Base-by-base conservation (phyloP, 2,113 vertebrate species). In the Myiozetetes cayanensis region DNA sequence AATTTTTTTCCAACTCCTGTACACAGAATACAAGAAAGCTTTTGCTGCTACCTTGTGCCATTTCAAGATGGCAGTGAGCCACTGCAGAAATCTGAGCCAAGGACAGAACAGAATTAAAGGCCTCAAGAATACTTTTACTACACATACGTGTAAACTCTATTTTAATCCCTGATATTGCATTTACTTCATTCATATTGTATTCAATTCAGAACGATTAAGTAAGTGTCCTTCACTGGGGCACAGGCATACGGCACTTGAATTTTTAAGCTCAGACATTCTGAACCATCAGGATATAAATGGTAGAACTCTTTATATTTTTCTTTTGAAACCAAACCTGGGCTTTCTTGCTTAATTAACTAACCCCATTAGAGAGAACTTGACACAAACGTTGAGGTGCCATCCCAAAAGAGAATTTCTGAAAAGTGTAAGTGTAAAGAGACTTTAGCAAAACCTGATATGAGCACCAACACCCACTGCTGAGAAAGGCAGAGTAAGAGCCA, bases 41-140 rank as follows among this genome's bases (percentile, higher is more conserved):
- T 82, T 90, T 87, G 67, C 85, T 96, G 56, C 73, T 89, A 89
- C 76, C 61, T 85, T 62, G 79, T 89, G 78, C 71, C 70, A 89
- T 87, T 93, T 81, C 74, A 87, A 76, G 55, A 85, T 89, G 89
- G 93, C 87, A 95, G 28, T 37, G 67, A 90, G 89, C 81, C 89
- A 91, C 59, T 17, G 24, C 0, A 68, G 80, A 94, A 95, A 85
- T 46, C 43, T 62, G 49, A 95, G 78, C 91, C 94, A 93, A 89
- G 72, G 85, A 75, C 71, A 90, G 71, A 58, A 73, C n/a, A 65
- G 50, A 94, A 95, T 73, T 89, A 79, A 93, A 82, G 77, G 66
- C 41, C 70, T n/a, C 50, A 79, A 70, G 67, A 95, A 94, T 81
- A 96, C 53, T 91, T 95, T 24, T 56, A 87, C 84, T 87, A 91